Conservation (phyloP, 1,140 invertebrate genomes). For the Zaprionus camerounensis region DNA sequence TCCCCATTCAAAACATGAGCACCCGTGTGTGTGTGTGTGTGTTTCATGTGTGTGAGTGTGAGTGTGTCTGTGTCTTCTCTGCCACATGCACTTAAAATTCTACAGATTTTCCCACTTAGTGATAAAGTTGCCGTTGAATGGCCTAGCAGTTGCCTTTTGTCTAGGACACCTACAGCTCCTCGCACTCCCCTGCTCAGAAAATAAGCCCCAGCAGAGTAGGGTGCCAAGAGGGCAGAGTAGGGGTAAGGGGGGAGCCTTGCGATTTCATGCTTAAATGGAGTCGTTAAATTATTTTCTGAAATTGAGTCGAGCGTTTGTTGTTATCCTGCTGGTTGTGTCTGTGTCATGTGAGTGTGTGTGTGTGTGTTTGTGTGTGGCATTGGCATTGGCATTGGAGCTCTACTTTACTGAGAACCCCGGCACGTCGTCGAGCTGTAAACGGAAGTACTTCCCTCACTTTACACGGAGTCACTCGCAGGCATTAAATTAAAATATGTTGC, state of each 20-base stretch:
- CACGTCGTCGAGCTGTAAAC: constrained; percentile 75
- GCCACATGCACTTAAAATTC: constrained; percentile 72
- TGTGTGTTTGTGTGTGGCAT: constrained; percentile 59
- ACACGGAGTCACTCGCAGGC: constrained; percentile 48
- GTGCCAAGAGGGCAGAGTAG: not conserved
- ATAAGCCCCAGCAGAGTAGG: constrained; percentile 59
- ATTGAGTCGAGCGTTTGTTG: constrained; percentile 75
- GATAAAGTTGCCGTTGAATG: constrained; percentile 70
- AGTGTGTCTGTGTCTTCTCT: constrained; percentile 12
- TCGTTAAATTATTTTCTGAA: constrained; percentile 83
- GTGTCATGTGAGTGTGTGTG: constrained; percentile 20
- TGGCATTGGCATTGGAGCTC: constrained; percentile 65
- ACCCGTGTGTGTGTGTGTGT: not conserved
- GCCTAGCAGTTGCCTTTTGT: constrained; percentile 65
- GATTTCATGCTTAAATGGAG: constrained; percentile 80
- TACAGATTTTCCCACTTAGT: constrained; percentile 80
- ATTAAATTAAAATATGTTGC: constrained; percentile 79
- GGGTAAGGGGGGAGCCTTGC: constrained; percentile 37
- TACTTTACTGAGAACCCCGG: constrained; percentile 40
- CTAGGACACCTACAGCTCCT: constrained; percentile 34
- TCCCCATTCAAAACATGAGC: not conserved
- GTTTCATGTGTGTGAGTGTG: not conserved
- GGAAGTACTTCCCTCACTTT: constrained; percentile 65
- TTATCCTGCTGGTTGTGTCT: constrained; percentile 31
- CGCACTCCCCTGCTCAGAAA: constrained; percentile 14